Conservation (phyloP, 2,888 invertebrate genomes). For the Mythimna loreyi region DNA sequence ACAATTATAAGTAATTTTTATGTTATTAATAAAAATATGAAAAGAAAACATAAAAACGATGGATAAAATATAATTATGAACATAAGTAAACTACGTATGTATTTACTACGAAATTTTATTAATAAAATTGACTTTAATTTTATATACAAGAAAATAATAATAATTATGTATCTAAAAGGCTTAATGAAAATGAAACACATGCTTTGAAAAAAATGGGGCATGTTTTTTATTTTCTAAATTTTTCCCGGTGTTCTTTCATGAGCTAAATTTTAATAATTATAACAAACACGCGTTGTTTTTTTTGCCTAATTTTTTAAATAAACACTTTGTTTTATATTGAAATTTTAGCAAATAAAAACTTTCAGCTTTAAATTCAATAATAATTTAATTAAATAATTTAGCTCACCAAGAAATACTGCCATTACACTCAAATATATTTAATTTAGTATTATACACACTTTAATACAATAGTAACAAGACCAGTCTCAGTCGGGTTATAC, state of each 20-base stretch:
- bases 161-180: conserved; percentile 34
- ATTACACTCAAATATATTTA: conserved; percentile 50
- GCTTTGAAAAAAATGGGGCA: conserved; percentile 15
- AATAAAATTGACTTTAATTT: conserved; percentile 56
- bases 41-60: conserved; percentile 32
- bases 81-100: conserved; percentile 18
- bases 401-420: conserved; percentile 39
- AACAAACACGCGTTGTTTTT: not conserved
- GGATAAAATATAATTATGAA: conserved; percentile 27
- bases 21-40: conserved; percentile 25
- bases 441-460: conserved; percentile 58
- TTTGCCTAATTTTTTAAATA: not conserved
- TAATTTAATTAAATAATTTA: not conserved
- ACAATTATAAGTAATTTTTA: conserved; percentile 12
- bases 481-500: conserved; percentile 81
- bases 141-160: conserved; percentile 39
- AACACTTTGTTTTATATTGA: not conserved
- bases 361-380: not conserved
- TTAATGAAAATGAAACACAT: conserved; percentile 34
- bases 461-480: conserved; percentile 76
- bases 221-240: conserved; percentile 10
- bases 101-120: conserved; percentile 25
- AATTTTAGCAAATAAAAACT: not conserved
- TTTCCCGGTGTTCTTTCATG: conserved; percentile 17
- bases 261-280: not conserved